Evolutionary conservation across 1,140 invertebrate species (phyloP), one percentile per base, ranked within the genome.

Genomic region (Diploscapter pachys): DNA sequence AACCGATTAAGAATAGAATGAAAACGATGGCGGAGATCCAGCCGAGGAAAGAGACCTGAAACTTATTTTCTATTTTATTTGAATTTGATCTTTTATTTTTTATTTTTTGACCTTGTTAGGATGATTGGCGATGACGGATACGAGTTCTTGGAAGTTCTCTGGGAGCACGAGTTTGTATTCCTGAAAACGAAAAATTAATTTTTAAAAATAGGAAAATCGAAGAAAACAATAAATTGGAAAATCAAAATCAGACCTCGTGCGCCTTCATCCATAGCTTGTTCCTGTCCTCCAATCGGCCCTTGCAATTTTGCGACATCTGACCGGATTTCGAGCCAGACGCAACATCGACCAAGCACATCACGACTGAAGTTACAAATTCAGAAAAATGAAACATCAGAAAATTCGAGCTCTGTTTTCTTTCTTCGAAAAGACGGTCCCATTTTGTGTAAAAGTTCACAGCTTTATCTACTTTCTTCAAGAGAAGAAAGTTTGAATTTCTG

Each of bases 251-350:
- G n/a, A 77, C 78, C 11, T 83, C 77, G 67, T 85, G 82, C 48
- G 83, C 83, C 52, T 81, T 77, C 56, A 85, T 76, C 83, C 83
- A 85, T 11, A 85, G 62, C 68, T 83, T 83, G 65, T 83, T 77
- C 11, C 83, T 61, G 66, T 85, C 83, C 4, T 63, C 70, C 49
- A 85, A 67, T 61, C 85, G 84, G 9, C 66, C 77, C 11, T 76
- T 78, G 59, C 83, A 85, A 3, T 54, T 54, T 48, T 78, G 50
- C 5, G 81, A 79, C 52, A 85, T 76, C 63, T 68, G 61, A 53
- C 73, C 62, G 56, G 78, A 77, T 6, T 73, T 66, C 6, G 68
- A 74, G 11, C 81, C 66, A 13, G 78, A 49, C 6, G 84, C 82
- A 31, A 31, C 31, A 52, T 85, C 82, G 69, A 86, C 77, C 2